These are phyloP conservation scores for Chelidonichthys spinosus DNA, from an alignment of 2,797 vertebrate species.

Conservation along the genomic window DNA sequence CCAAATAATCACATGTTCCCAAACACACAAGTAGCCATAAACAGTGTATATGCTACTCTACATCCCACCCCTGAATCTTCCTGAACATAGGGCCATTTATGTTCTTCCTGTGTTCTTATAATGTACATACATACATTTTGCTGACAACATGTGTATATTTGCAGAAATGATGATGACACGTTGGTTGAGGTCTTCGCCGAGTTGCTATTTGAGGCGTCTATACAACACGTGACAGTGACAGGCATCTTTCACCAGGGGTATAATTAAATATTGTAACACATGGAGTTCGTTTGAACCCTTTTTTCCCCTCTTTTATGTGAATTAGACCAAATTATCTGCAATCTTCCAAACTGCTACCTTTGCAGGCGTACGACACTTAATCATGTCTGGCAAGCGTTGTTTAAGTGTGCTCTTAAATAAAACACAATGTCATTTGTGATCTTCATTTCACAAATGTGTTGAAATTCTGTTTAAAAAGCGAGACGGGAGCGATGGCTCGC, in stretches of 20 bases:
- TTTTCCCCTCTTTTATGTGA: slow-evolving; percentile 61
- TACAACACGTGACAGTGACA: slow-evolving; percentile 64
- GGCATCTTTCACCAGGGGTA: slow-evolving; percentile 66
- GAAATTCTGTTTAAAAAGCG: slow-evolving; percentile 31
- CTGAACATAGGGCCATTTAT: slow-evolving; percentile 61
- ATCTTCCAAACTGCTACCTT: slow-evolving; percentile 85
- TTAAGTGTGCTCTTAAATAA: slow-evolving; percentile 71
- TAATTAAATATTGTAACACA: slow-evolving; percentile 82
- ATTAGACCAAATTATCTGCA: slow-evolving; percentile 85
- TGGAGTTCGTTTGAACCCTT: slow-evolving; percentile 68
- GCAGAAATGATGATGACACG: slow-evolving; percentile 41
- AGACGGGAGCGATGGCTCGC: slow-evolving; percentile 12
- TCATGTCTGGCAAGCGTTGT: slow-evolving; percentile 77
- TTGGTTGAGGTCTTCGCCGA: slow-evolving; percentile 41
- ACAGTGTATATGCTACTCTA: slow-evolving; percentile 71
- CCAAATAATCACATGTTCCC: slow-evolving; percentile 86
- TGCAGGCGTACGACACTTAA: slow-evolving; percentile 67
- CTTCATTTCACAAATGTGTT: slow-evolving; percentile 58
- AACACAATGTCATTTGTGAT: slow-evolving; percentile 58
- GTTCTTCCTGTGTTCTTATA: slow-evolving; percentile 54
- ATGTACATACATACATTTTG: slow-evolving; percentile 35
- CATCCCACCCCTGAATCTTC: slow-evolving; percentile 56
- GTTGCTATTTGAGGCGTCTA: slow-evolving; percentile 57
- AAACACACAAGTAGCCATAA: slow-evolving; percentile 74
- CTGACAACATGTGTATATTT: slow-evolving; percentile 58